Base-by-base conservation (phyloP, 2,888 invertebrate species). In the Pseudolycoriella hygida region DNA sequence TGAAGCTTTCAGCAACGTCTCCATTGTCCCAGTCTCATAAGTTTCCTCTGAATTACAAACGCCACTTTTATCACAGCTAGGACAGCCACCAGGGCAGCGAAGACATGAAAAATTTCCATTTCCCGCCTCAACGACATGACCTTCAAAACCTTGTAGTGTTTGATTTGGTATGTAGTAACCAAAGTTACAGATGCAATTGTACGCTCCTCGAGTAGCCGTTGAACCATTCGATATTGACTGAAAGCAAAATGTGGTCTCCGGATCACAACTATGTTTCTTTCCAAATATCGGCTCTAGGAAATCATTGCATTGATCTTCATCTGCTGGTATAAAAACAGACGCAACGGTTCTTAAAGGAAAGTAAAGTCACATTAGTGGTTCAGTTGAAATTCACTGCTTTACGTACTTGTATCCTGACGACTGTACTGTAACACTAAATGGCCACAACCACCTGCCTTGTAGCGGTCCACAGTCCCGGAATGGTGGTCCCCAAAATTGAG, bases 231-330 rank as follows among this genome's bases (percentile, higher is more conserved):
- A 40, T 18, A 40, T 40, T 31, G 44, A 40, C 31, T 59, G 48
- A 48, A 66, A 55, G 51, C 66, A 66, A 52, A 66, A 66, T 43
- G 66, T 66, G 40, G 66, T 64, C 50, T 64, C 64, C 20, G 63
- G 63, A 58, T 66, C 66, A 54, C 66, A 66, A 47, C 66, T 69
- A 56, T 77, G 73, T n/a, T 67, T 67, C 19, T 75, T 76, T 30
- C 77, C 77, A 54, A 84, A 76, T 56, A 80, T 72, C 48, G 77
- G 74, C 53, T 73, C 68, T 60, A 80, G 72, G 20, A 70, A 68
- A 48, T 75, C 73, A 56, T 81, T 80, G 62, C 86, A 87, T 49
- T 80, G 81, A 63, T 85, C 70, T 51, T 81, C 68, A 49, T 77
- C 68, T 58, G 61, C 72, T 50, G 66, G 64, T 47, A 73, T 69